These are phyloP conservation scores for Antechinus flavipes DNA, from an alignment of 2,113 vertebrate species.

Conservation along the genomic window DNA sequence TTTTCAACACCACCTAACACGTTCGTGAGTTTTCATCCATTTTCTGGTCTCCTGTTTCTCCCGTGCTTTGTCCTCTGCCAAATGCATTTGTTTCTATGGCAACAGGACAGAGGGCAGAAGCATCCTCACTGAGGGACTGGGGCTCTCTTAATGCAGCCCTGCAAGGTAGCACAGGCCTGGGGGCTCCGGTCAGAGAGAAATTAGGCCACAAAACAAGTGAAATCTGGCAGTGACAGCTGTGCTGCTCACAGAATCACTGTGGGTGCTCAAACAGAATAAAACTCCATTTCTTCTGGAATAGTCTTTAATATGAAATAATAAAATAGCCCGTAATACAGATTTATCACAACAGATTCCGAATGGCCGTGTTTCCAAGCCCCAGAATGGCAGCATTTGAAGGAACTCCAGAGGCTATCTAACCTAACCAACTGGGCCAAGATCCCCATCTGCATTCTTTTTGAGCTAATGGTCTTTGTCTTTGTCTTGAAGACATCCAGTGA, in stretches of 20 bases:
- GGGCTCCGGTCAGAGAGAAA: not conserved
- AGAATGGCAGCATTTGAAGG: not conserved
- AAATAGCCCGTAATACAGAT: not conserved
- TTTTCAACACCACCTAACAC: not conserved
- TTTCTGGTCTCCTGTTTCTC: slow-evolving; percentile 14
- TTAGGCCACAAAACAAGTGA: not conserved
- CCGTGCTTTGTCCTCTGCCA: slow-evolving; percentile 52
- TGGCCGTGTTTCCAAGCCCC: not conserved
- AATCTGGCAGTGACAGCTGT: not conserved
- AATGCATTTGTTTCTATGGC: slow-evolving; percentile 71
- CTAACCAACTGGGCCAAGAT: not conserved
- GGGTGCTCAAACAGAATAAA: not conserved
- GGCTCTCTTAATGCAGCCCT: not conserved
- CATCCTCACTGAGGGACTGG: not conserved
- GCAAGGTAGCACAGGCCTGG: not conserved
- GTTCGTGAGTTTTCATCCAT: slow-evolving; percentile 52
- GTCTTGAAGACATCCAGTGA: not conserved
- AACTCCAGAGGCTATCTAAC: not conserved
- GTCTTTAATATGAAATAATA: not conserved
- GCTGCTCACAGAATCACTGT: not conserved
- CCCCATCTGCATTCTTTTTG: not conserved
- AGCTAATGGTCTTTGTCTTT: not conserved
- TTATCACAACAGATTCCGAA: not conserved
- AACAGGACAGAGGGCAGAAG: slow-evolving; percentile 51
- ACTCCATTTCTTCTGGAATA: not conserved